Evolutionary conservation across 2,888 invertebrate species (phyloP).

Genomic region (Microctonus brassicae): DNA sequence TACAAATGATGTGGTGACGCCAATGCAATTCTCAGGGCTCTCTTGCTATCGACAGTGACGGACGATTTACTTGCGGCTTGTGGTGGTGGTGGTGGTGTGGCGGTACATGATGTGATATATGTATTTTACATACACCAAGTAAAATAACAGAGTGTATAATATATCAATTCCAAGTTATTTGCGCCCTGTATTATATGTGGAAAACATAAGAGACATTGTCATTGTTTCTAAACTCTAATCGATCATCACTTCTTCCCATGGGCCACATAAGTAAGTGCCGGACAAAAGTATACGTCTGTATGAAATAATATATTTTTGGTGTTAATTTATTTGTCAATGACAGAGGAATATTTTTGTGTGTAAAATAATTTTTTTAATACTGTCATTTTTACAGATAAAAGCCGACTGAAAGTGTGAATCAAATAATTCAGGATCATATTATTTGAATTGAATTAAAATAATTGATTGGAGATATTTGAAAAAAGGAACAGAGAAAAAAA

Average conservation of each 20-base stretch:
- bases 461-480: not conserved
- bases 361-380: not conserved
- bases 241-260: not conserved
- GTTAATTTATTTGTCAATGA: slow-evolving; percentile 3
- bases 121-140: too few relatives aligned
- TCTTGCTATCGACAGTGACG: not conserved
- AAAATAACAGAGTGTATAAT: not conserved
- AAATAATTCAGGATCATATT: not conserved
- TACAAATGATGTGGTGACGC: too few relatives aligned
- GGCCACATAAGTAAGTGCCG: not conserved
- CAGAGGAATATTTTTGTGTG: not conserved
- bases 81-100: too few relatives aligned
- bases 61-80: not conserved
- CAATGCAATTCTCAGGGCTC: not conserved
- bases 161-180: not conserved
- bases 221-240: slow-evolving; percentile 17
- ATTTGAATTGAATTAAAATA: not conserved
- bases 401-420: not conserved
- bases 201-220: not conserved
- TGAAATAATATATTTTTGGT: not conserved
- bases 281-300: not conserved
- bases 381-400: not conserved
- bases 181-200: not conserved
- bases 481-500: not conserved
- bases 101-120: too few relatives aligned